These are phyloP conservation scores for Rhincodon typus DNA, from an alignment of 2,797 vertebrate genomes.

Conservation along the genomic window DNA sequence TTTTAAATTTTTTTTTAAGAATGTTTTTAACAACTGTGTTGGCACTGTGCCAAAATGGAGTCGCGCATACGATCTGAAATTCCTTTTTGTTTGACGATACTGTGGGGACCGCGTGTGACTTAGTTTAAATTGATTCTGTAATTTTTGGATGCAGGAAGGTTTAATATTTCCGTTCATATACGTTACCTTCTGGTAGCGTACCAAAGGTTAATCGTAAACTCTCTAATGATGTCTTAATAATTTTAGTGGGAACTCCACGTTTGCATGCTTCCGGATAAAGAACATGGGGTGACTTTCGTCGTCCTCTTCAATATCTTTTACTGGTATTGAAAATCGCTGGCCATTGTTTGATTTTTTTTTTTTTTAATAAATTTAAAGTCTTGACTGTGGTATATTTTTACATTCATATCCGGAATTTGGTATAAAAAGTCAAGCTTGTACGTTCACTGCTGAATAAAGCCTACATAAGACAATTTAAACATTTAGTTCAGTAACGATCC, in stretches of 20 bases:
- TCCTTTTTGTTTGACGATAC: background rate
- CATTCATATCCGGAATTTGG: background rate
- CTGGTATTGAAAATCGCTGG: background rate
- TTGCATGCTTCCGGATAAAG: background rate
- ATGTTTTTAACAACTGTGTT: background rate
- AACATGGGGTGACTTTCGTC: background rate
- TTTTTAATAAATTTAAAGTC: background rate
- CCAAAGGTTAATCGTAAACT: background rate
- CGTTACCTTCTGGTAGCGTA: background rate
- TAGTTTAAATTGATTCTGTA: background rate
- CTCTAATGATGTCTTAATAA: background rate
- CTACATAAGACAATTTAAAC: too few species aligned
- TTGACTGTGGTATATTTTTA: background rate
- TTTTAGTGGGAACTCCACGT: background rate
- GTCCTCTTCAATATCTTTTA: background rate
- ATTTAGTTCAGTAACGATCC: too few species aligned
- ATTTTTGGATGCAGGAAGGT: background rate
- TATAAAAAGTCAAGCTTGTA: background rate
- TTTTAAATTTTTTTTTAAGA: background rate
- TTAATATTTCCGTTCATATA: background rate
- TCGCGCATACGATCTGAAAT: background rate
- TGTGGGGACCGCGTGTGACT: background rate
- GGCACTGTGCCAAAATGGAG: slow-evolving; percentile 23
- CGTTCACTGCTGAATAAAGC: background rate
- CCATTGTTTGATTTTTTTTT: background rate